Percentiles rank a stretch among this genome's conserved stretches.
Evolutionary conservation across 2,113 vertebrate species (phyloP).

Genomic region (Rissa tridactyla): DNA sequence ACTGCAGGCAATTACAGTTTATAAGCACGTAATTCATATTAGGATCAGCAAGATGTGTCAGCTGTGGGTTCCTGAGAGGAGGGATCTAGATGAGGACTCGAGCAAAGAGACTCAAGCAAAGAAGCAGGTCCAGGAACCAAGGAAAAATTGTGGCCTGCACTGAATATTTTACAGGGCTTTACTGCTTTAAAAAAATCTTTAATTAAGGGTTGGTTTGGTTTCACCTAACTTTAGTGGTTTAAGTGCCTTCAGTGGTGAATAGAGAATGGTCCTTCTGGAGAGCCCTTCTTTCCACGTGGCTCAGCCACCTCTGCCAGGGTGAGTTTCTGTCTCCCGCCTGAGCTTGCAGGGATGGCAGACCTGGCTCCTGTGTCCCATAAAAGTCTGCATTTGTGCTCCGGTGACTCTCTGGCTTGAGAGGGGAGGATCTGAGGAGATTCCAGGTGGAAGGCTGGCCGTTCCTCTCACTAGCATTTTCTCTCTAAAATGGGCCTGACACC

Average conservation of each 20-base stretch:
- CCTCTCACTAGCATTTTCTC: accelerated
- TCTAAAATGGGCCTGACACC: not conserved
- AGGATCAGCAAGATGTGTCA: not conserved
- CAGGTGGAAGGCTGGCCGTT: not conserved
- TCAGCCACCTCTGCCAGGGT: not conserved
- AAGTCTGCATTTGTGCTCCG: not conserved
- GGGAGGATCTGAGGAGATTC: not conserved
- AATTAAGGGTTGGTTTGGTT: not conserved
- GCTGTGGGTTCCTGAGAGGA: not conserved
- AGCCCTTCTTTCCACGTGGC: not conserved
- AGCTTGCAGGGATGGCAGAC: not conserved
- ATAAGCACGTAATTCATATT: not conserved
- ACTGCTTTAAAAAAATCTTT: not conserved
- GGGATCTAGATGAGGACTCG: not conserved
- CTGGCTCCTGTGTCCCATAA: not conserved
- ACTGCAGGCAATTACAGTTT: not conserved
- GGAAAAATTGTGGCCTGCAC: not conserved
- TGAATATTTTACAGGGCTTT: not conserved
- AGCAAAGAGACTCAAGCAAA: not conserved
- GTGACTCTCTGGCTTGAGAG: not conserved
- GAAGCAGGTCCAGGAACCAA: not conserved
- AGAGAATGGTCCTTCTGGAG: not conserved
- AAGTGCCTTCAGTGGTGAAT: not conserved
- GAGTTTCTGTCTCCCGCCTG: not conserved
- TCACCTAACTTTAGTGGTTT: not conserved